Evolutionary conservation across 2,888 invertebrate species (phyloP), one percentile per base, ranked within the genome.

Genomic region (Cantharis flavilabris): DNA sequence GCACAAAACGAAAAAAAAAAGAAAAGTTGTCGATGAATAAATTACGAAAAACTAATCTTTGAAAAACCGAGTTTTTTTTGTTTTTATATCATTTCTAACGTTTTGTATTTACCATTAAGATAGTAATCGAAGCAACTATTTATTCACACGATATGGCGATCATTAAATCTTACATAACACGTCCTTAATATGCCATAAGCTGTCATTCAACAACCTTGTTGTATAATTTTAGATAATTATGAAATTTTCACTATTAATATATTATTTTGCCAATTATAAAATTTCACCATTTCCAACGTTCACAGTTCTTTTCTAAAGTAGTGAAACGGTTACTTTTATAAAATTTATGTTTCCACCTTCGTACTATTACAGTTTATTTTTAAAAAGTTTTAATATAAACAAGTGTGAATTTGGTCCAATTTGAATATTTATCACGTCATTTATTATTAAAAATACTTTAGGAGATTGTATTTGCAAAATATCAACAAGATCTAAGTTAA

Each of bases 191-290:
- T 26, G 65, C 26, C 26, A 67, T 26, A 67, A 67, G 65, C 65
- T 26, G 65, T 67, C 65, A 67, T 67, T 67, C 65, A 23, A 67
- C 65, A 67, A 67, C 65, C 65, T 67, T 67, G 65, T 73, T 69
- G 62, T 26, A 73, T 73, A 33, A 69, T 73, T 73, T 69, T 62
- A 63, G 69, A 62, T 69, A 73, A 69, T 73, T 73, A 62, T 69
- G 69, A 73, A 73, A 73, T 73, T 67, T 69, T 69, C 9, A 16
- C 62, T 69, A 69, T 62, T 69, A 62, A 69, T 69, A 73, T n/a
- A 49, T 49, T 49, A 13, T 49, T 49, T 49, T 49, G 49, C 49
- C 49, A 49, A 49, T 49, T 49, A 49, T 49, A 49, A 49, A n/a
- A 49, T 49, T 49, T 49, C 13, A 49, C 49, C 13, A 49, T 49